Evolutionary conservation across 2,113 vertebrate species (phyloP).

Genomic region (Podarcis raffonei): DNA sequence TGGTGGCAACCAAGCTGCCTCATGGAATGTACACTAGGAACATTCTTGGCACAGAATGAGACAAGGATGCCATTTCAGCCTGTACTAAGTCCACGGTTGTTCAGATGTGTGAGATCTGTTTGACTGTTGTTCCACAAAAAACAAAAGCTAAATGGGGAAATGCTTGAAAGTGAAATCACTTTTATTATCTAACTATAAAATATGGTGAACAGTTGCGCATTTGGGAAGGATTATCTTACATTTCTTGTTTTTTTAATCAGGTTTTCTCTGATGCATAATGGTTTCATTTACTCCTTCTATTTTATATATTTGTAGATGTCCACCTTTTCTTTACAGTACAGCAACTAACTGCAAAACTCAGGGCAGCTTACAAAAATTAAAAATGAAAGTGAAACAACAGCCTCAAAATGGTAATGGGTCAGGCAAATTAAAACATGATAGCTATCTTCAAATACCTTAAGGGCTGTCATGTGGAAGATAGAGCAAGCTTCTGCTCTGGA

Average conservation of each 20-base stretch:
- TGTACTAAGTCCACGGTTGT: neutral
- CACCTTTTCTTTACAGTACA: too few relatives aligned
- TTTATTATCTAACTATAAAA: neutral
- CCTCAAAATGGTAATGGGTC: too few relatives aligned
- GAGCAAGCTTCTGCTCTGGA: too few relatives aligned
- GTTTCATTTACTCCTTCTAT: too few relatives aligned
- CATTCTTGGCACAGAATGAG: slow-evolving; percentile 3
- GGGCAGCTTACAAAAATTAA: too few relatives aligned
- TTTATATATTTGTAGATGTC: too few relatives aligned
- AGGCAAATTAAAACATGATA: too few relatives aligned
- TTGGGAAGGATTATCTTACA: neutral
- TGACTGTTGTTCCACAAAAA: slow-evolving; percentile 1
- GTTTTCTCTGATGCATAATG: neutral
- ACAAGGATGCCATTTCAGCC: neutral
- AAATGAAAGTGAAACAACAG: too few relatives aligned
- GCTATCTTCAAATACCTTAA: too few relatives aligned
- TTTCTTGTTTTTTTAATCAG: too few relatives aligned
- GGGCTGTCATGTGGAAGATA: too few relatives aligned
- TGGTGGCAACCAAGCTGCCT: slow-evolving; percentile 11
- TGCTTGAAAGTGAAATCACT: neutral
- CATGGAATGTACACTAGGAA: slow-evolving; percentile 3
- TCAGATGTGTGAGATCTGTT: slow-evolving; percentile 22
- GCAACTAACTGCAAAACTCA: too few relatives aligned
- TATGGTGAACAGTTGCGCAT: neutral
- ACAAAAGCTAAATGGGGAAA: neutral